Conservation (phyloP, 2,888 invertebrate species). For the Sycophila texana region DNA sequence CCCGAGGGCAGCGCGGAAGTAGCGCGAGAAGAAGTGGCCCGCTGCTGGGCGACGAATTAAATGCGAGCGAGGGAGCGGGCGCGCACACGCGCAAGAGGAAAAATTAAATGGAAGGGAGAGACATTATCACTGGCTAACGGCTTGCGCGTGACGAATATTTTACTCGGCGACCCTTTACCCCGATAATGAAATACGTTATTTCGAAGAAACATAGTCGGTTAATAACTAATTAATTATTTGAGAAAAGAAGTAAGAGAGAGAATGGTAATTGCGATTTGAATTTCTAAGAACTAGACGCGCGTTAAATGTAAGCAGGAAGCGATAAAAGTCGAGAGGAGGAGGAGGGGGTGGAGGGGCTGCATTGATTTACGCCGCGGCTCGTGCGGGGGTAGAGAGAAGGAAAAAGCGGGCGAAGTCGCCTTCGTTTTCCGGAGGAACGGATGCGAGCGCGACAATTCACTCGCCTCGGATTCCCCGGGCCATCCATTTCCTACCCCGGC, state of each 20-base stretch:
- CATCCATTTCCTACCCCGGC: slow-evolving; percentile 71
- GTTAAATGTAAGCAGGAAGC: slow-evolving; percentile 21
- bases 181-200: no score
- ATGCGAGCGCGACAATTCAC: slow-evolving; percentile 72
- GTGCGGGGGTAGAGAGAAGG: slow-evolving; percentile 16
- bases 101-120: slow-evolving; percentile 48
- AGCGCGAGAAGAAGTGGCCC: slow-evolving; percentile 46
- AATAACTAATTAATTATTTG: no score
- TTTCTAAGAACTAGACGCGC: no score
- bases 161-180: not conserved
- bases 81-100: slow-evolving; percentile 17
- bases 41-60: slow-evolving; percentile 52
- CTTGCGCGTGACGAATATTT: slow-evolving; percentile 24
- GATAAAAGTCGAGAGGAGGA: slow-evolving; percentile 44
- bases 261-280: no score
- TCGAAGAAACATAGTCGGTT: no score
- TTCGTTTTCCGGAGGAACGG: slow-evolving; percentile 59
- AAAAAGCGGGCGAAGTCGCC: slow-evolving; percentile 25
- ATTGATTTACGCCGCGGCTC: slow-evolving; percentile 72
- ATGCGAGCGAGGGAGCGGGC: slow-evolving; percentile 55
- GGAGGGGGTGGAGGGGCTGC: slow-evolving; percentile 62
- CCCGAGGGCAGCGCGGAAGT: slow-evolving; percentile 19
- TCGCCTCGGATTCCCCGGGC: slow-evolving; percentile 72
- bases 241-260: no score
- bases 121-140: not conserved